Base-by-base conservation (phyloP, 2,888 invertebrate genomes). In the Odontothrips loti region DNA sequence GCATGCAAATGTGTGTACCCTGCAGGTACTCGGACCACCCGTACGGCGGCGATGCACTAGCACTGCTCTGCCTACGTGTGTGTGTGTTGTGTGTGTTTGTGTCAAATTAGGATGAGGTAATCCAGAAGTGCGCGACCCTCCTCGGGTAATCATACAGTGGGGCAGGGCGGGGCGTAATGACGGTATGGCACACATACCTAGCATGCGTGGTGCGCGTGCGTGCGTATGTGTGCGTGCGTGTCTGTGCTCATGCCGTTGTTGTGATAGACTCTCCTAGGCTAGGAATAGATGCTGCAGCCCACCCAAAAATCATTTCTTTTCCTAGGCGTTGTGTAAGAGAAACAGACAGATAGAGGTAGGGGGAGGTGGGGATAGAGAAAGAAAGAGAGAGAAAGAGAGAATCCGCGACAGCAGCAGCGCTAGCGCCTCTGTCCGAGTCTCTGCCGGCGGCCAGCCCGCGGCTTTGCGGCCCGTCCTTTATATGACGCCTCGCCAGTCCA, bases 81-180 rank as follows among this genome's bases (percentile, higher is more conserved):
- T 6, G 34, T 43, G 68, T 68, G 23, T 23, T 11, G 27, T 75
- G 68, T 27, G 68, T 75, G 27, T 75, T n/a, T 75, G 68, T 75
- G 68, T 75, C 68, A 75, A 75, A 75, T 75, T 75, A 27, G n/a
- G 68, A 75, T 75, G 68, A 75, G 68, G 68, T 75, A 75, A 75
- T 75, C 68, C 68, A n/a, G 68, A 27, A 75, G 27, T 75, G 68
- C 23, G 68, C 68, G 68, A 75, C 68, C 68, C 68, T 23, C 68
- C 68, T 27, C 27, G 68, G 23, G 68, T 75, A 23, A 27, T 23
- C 68, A 23, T 12, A 27, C 68, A 12, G 27, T 75, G 27, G 23
- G 68, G 68, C 68, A 27, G 68, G 68, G 23, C 68, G 58, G 58
- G 20, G 17, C 68, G 58, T 58, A 58, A 58, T 58, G 58, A 58